Conservation (phyloP, 2,113 vertebrate species). For the Phycodurus eques region DNA sequence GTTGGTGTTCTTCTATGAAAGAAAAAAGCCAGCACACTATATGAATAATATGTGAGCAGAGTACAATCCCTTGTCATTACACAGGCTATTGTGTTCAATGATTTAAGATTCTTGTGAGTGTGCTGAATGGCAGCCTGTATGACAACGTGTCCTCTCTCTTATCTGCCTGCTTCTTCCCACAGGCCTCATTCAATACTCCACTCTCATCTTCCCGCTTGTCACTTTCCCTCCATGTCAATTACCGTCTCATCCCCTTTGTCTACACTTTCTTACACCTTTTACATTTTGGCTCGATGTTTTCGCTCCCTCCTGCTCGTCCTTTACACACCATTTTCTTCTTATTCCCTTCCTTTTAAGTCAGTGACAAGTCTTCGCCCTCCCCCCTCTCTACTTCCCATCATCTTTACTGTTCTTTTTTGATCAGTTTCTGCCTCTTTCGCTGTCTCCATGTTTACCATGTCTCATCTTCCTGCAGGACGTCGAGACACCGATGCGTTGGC, state of each 20-base stretch:
- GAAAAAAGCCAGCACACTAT: not conserved
- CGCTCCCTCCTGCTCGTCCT: not conserved
- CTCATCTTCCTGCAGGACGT: conserved; percentile 36
- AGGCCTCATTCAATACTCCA: conserved; percentile 53
- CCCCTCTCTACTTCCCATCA: not conserved
- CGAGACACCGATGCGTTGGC: conserved; percentile 1
- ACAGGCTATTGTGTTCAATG: conserved; percentile 60
- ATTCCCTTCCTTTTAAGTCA: not conserved
- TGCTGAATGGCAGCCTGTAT: conserved; percentile 36
- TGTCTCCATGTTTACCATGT: conserved; percentile 2
- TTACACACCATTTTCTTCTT: not conserved
- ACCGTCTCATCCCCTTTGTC: conserved; percentile 20
- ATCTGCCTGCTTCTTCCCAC: conserved; percentile 18
- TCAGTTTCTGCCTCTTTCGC: conserved; percentile 18
- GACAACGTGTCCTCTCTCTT: conserved; percentile 40
- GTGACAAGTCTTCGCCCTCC: not conserved
- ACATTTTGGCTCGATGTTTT: conserved; percentile 11
- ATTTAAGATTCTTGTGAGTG: conserved; percentile 46
- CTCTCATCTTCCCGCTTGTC: conserved; percentile 64
- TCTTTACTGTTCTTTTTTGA: not conserved
- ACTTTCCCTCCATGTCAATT: conserved; percentile 66
- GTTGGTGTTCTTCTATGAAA: not conserved
- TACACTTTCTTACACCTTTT: conserved; percentile 18
- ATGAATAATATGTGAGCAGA: conserved; percentile 49
- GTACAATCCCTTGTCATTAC: conserved; percentile 51